Base-by-base conservation (phyloP, 2,797 vertebrate species). In the Xenentodon cancila region DNA sequence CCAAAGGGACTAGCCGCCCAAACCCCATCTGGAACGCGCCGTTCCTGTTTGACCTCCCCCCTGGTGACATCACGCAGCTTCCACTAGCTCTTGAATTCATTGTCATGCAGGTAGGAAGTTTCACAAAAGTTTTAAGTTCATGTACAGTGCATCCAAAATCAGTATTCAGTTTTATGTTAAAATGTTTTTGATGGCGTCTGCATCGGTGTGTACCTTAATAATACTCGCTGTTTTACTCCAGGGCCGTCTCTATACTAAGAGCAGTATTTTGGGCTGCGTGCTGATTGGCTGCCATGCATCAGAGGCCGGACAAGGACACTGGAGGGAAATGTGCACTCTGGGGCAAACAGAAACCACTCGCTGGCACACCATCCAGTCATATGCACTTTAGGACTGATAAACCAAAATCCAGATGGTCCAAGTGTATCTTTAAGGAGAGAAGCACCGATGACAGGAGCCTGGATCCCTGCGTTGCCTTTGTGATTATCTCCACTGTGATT, bases 21-120 rank as follows among this genome's bases (percentile, higher is more conserved):
- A 94, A 91, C 45, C 93, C 94, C 0, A 85, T 94, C 47, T 95
- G 94, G 94, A 96, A 96, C 2, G 89, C 92, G 5, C 94, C 95
- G 0, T 96, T 95, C 70, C 89, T 96, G 18, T 95, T 96, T 57
- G 93, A 92, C 27, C 63, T 93, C 25, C 94, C 95, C 0, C 11
- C 88, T 0, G 93, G 93, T 20, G 92, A 94, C 73, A 79, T 95
- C 77, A 75, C 84, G 32, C 67, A 91, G 65, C 85, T 93, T 9
- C 79, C 81, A 0, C 22, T 95, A 49, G 62, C 81, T 18, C 67
- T 95, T 6, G 94, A 95, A 81, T 93, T 95, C 65, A 86, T 92
- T 1, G 51, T 95, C 57, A 94, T 94, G 94, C 95, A 95, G 92
- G 95, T 95, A 73, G 15, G 61, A 71, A 18, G 5, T 49, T 56